A percentile compares a stretch with the other conserved stretches of the same genome.
Evolutionary conservation across 35 echinoderm and acorn worm genomes (phyloP).

Genomic region (Heliocidaris erythrogramma): DNA sequence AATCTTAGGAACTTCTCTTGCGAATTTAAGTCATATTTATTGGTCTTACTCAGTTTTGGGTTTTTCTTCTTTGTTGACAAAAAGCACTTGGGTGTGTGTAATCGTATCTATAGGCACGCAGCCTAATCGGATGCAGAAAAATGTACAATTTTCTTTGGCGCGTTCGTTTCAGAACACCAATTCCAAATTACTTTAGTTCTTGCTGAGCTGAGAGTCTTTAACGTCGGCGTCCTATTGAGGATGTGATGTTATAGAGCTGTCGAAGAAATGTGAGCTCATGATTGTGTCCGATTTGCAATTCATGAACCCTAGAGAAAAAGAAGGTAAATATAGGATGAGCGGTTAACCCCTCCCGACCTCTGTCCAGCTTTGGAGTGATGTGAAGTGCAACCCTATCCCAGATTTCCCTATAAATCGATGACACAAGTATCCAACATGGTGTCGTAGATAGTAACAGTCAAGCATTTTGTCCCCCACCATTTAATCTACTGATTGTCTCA

Average conservation of each 20-base stretch:
- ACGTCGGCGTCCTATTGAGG: neutral
- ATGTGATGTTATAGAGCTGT: neutral
- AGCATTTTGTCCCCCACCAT: no score
- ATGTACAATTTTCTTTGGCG: neutral
- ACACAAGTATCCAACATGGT: neutral
- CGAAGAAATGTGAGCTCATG: neutral
- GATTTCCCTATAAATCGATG: slow-evolving; percentile 27
- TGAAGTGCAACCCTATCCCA: neutral
- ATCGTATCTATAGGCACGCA: neutral
- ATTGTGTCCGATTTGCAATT: slow-evolving; percentile 22
- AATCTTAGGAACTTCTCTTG: neutral
- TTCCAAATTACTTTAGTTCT: neutral
- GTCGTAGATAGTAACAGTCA: neutral
- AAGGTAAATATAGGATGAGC: neutral
- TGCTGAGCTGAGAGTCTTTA: neutral
- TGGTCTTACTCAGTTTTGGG: neutral
- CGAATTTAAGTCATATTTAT: neutral
- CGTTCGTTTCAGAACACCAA: neutral
- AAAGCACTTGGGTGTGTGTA: neutral
- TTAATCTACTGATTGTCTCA: no score
- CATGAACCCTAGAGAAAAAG: neutral
- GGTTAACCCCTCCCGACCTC: neutral
- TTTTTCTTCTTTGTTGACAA: neutral
- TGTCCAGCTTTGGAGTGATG: neutral
- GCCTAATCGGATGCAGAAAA: neutral